phyloP scores from a whole-genome alignment of 1,140 invertebrate genomes.

The Ephestia elutella region DNA sequence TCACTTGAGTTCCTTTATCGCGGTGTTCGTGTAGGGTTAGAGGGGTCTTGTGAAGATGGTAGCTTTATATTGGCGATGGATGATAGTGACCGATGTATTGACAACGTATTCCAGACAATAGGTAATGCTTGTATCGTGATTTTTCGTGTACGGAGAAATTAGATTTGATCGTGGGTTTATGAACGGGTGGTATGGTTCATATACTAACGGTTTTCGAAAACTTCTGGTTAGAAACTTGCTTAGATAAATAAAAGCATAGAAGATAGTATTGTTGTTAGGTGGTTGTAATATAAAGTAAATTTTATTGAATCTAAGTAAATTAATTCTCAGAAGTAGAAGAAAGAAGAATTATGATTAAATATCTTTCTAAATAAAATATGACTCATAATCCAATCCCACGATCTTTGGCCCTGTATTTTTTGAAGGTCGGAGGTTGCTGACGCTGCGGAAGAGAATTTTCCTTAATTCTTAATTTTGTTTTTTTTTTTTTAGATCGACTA shows the following conservation, averaged over 20 bases:
- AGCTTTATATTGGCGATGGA: conserved; percentile 35
- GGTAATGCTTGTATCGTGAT: conserved; percentile 35
- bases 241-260: no score
- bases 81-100: conserved; percentile 37
- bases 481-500: no score
- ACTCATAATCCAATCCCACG: not conserved
- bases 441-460: not conserved
- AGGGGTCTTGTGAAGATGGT: conserved; percentile 23
- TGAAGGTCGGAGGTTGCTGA: not conserved
- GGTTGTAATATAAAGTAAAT: no score
- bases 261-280: no score
- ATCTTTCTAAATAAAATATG: no score
- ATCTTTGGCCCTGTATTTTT: not conserved
- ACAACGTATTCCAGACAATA: conserved; percentile 45
- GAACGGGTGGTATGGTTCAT: not conserved
- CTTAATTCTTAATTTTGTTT: not conserved
- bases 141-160: conserved; percentile 16
- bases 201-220: not conserved
- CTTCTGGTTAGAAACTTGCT: no score
- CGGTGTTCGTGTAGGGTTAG: not conserved
- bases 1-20: not conserved
- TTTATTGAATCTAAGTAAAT: no score
- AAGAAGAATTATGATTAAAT: no score
- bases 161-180: conserved; percentile 6
- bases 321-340: no score